Evolutionary conservation across 2,888 invertebrate genomes (phyloP), one percentile per base, ranked within the genome.

Genomic region (Drosophila helvetica): DNA sequence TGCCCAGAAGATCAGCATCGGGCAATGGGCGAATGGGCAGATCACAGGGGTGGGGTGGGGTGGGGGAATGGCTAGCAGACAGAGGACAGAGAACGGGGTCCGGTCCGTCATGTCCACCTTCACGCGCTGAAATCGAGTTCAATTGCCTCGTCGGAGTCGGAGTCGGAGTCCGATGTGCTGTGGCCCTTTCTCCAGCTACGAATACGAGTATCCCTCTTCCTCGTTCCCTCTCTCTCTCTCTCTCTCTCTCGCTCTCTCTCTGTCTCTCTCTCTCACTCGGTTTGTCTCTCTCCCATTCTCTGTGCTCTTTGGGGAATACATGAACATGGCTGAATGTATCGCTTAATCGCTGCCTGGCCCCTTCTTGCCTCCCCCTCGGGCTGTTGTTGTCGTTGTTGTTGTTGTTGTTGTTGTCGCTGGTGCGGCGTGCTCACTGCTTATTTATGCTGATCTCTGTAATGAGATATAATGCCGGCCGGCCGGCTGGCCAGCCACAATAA

Each of bases 401-500:
- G 27, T 51, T 64, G 69, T 55, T 60, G 76, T 25, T 53, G 70
- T 58, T 73, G 70, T 22, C 22, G 22, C 22, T 22, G 77, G 71
- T 74, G 79, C 80, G 70, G 66, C 80, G 73, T 82, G 80, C 83
- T 79, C 79, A 73, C 71, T 70, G 79, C 88, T 84, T 88, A 81
- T 86, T 84, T 82, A 86, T 82, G 86, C 82, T 86, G 86, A 87
- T 87, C 86, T 83, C 76, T 85, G 76, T 86, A 88, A 88, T 84
- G 80, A 86, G 87, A 87, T 88, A 86, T 84, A 86, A 88, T 88
- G 84, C 88, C 84, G 86, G 86, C 86, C 82, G 86, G 76, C 61
- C 68, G 62, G 33, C 47, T n/a, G n/a, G 58, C 57, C 47, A 53
- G 19, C 52, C 63, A 53, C 60, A 66, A 52, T 27, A 33, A 47